These are phyloP conservation scores for Brachycybe producta DNA, from an alignment of 2,888 invertebrate genomes.

Conservation along the genomic window DNA sequence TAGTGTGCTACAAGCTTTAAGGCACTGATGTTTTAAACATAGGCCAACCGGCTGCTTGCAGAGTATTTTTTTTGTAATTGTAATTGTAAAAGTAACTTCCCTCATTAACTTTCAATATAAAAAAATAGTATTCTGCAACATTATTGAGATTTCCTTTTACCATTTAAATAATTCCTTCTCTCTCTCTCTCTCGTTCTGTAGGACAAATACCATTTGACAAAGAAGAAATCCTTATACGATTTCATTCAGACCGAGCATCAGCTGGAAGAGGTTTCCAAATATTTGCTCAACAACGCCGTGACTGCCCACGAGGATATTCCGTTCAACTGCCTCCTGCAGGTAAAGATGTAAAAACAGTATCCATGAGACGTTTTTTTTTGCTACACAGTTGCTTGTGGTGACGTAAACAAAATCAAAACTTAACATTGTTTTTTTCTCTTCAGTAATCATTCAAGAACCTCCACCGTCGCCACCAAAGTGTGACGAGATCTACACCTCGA, in stretches of 20 bases:
- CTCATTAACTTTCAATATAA: too few relatives aligned
- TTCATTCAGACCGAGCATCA: constrained; percentile 21
- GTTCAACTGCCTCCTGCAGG: background rate
- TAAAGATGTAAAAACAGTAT: too few relatives aligned
- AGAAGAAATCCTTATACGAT: constrained; percentile 21
- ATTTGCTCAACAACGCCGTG: constrained; percentile 20
- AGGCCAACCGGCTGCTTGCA: too few relatives aligned
- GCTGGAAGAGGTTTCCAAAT: constrained; percentile 21
- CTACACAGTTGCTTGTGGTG: too few relatives aligned
- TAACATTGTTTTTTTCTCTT: too few relatives aligned
- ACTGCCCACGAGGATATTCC: constrained; percentile 17
- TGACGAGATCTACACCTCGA: constrained; percentile 21
- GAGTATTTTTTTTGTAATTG: too few relatives aligned
- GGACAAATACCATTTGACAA: constrained; percentile 23
- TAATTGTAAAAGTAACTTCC: too few relatives aligned
- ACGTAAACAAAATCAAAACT: too few relatives aligned
- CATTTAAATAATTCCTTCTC: constrained; percentile 1
- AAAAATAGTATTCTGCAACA: background rate
- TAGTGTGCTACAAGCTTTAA: too few relatives aligned
- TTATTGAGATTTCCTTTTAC: background rate
- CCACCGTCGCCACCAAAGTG: constrained; percentile 18
- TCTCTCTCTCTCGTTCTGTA: too few relatives aligned
- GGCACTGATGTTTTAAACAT: too few relatives aligned
- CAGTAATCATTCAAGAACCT: background rate
- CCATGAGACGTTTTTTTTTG: too few relatives aligned